A percentile compares a stretch with the other conserved stretches of the same genome.
These are phyloP conservation scores for Syngnathus scovelli DNA, from an alignment of 2,113 vertebrate genomes.

Conservation along the genomic window DNA sequence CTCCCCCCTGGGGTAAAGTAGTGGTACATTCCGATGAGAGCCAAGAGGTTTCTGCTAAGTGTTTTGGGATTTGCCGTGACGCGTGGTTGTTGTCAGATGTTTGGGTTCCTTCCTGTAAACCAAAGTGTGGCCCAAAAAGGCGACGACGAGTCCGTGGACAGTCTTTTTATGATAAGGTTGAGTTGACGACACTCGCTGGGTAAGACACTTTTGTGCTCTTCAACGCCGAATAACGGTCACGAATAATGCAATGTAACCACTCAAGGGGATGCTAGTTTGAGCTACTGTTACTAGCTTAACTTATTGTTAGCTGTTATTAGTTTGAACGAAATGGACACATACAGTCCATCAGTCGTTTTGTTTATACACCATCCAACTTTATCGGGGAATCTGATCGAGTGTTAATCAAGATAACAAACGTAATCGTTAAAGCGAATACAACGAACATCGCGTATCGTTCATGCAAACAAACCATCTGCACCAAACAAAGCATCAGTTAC, in stretches of 20 bases:
- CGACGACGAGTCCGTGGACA: background rate
- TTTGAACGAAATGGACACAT: background rate
- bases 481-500: background rate
- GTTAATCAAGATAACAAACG: background rate
- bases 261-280: slow-evolving; percentile 20
- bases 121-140: too few species aligned
- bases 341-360: background rate
- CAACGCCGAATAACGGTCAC: slow-evolving; percentile 52
- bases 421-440: background rate
- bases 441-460: background rate
- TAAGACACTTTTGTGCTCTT: background rate
- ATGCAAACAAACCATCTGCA: background rate
- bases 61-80: slow-evolving; percentile 32
- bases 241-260: slow-evolving; percentile 16
- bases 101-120: background rate
- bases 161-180: background rate
- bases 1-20: slow-evolving; percentile 17
- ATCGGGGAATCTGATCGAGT: background rate
- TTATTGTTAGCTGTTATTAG: slow-evolving; percentile 47
- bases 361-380: background rate
- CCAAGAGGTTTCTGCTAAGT: slow-evolving; percentile 12
- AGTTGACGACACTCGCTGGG: background rate
- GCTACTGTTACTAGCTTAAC: slow-evolving; percentile 48
- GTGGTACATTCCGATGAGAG: slow-evolving; percentile 40
- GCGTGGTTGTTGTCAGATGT: slow-evolving; percentile 25